Base-by-base conservation (phyloP, 2,113 vertebrate species). In the Bambusicola thoracicus region DNA sequence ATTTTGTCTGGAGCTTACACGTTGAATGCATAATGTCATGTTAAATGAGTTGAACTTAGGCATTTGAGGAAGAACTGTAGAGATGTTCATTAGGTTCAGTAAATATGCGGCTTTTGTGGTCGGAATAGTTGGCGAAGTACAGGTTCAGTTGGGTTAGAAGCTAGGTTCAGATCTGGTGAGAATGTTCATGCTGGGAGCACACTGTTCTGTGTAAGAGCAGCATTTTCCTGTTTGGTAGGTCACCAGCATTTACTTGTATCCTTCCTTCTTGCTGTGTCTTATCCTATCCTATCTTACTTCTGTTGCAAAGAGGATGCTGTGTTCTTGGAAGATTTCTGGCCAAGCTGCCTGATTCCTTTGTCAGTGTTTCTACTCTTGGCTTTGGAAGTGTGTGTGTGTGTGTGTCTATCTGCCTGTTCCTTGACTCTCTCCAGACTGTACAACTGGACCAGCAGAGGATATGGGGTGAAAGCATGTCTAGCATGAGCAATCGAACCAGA, bases 391-490 rank as follows among this genome's bases (percentile, higher is more conserved):
- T 40, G 34, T 74, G 76, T 40, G 67, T 10, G 65, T 69, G 58
- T 83, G 49, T 44, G 14, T 44, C 43, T 14, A 44, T 44, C 43
- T 44, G 43, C 17, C 43, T 44, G 81, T 93, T 93, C 81, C 92
- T 97, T 94, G 95, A 93, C 61, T 15, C 66, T 92, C 94, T 81
- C 94, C 94, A 94, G 46, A 43, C 59, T 67, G 24, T 76, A 30
- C 94, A 95, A 89, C 89, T 89, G 92, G 96, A 90, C 94, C 86
- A 69, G 94, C 29, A 69, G 92, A 87, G 88, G 93, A 93, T 59
- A 27, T 40, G 93, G 92, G 66, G 36, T 91, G 85, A 40, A 63
- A 65, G 77, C 91, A 89, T 59, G 73, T 95, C 93, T 87, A 97
- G 95, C 75, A 78, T 74, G 76, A 78, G 69, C 66, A 41, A 43